Conservation (phyloP, 2,888 invertebrate genomes). For the Glyphotaelius pellucidus region DNA sequence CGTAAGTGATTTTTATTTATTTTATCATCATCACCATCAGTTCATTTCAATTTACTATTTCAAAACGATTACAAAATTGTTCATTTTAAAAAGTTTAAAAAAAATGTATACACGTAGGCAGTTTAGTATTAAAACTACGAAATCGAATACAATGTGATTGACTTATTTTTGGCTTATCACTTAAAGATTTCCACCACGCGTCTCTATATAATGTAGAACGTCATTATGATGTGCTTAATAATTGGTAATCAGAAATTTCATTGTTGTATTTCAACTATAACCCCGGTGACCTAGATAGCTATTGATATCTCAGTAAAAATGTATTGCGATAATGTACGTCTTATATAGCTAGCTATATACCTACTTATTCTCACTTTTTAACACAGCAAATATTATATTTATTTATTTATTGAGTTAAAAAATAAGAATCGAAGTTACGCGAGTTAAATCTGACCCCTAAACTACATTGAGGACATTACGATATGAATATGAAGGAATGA, state of each 20-base stretch:
- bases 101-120: too few species aligned
- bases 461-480: not conserved
- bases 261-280: not conserved
- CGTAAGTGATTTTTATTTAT: slow-evolving; percentile 69
- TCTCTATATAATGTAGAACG: too few species aligned
- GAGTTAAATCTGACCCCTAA: not conserved
- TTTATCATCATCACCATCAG: too few species aligned
- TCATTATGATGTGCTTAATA: not conserved
- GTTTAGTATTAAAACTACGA: too few species aligned
- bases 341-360: not conserved
- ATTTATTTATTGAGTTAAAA: not conserved
- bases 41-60: too few species aligned
- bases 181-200: too few species aligned
- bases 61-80: too few species aligned
- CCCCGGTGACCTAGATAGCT: slow-evolving; percentile 7
- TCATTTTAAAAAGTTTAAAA: too few species aligned
- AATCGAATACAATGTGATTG: too few species aligned
- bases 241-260: not conserved
- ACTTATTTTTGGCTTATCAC: too few species aligned
- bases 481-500: too few species aligned
- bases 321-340: not conserved
- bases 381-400: not conserved
- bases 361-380: not conserved
- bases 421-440: not conserved
- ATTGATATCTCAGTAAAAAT: not conserved